Evolutionary conservation across 2,113 vertebrate species (phyloP), one percentile per base, ranked within the genome.

Genomic region (Delphinus delphis): DNA sequence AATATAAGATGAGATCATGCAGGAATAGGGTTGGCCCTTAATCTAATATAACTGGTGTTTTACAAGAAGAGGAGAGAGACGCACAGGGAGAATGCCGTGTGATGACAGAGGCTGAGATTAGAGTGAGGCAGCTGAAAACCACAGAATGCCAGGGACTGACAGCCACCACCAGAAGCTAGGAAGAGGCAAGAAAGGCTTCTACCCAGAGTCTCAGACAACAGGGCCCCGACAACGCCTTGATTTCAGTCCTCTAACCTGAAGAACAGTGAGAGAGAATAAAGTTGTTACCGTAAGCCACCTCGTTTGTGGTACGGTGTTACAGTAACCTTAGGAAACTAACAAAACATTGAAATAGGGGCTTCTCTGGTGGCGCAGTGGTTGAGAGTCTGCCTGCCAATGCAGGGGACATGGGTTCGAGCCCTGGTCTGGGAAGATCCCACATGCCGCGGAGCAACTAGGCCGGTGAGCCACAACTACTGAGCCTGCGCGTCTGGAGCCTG

Each of bases 11-110:
- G 63, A 79, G 60, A 55, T 23, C 90, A 33, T 4, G 28, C 23
- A 47, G 47, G 73, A 20, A 25, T 6, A 18, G 38, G 21, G 26
- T 9, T 44, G 50, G 36, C 17, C 62, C 38, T 92, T 50, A 21
- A 74, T 26, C 73, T 47, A 58, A 26, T 8, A 41, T 5, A 63
- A 36, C 60, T 41, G 65, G 8, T 21, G 23, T 60, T 12, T 63
- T 20, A 44, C 44, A 14, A 12, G 53, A 65, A 79, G 31, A 38
- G 9, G 9, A 23, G 33, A 60, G 33, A 33, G 31, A 23, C 0
- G 8, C 80, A 31, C 17, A 21, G 31, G 53, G 41, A 41, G n/a
- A 38, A 63, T 0, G 0, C 12, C 26, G 3, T 0, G 7, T 5
- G 55, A 0, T 7, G 38, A 44, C n/a, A 53, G 67, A 63, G 63